Evolutionary conservation across 1,140 invertebrate species (phyloP).

Genomic region (Drosophila bifasciata): DNA sequence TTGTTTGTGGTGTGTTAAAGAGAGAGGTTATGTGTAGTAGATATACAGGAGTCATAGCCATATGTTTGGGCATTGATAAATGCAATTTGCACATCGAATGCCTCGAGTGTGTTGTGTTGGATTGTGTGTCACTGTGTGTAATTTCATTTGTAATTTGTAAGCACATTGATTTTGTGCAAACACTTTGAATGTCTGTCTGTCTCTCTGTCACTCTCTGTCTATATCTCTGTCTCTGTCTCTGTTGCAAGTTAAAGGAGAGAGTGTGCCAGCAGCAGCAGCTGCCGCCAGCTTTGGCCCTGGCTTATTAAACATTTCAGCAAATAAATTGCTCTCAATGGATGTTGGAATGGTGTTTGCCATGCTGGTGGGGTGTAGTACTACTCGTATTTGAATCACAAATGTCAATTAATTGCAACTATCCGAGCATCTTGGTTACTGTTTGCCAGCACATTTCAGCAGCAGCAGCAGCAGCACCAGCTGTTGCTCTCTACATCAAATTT

Average conservation of each 20-base stretch:
- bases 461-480: conserved; percentile 33
- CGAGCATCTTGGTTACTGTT: background rate
- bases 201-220: too few species aligned
- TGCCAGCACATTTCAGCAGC: conserved; percentile 22
- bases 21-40: background rate
- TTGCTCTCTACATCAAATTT: conserved; percentile 2
- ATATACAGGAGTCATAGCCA: background rate
- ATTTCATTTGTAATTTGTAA: conserved; percentile 58
- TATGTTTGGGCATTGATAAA: conserved; percentile 28
- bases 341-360: background rate
- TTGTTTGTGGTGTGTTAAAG: conserved; percentile 8
- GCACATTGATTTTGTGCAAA: conserved; percentile 55
- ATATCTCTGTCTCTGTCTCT: too few species aligned
- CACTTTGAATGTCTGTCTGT: conserved; percentile 18
- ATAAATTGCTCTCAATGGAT: conserved; percentile 37
- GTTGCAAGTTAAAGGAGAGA: too few species aligned
- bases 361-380: too few species aligned
- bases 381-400: conserved; percentile 40
- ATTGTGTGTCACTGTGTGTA: conserved; percentile 9
- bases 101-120: conserved; percentile 1
- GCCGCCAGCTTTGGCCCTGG: conserved; percentile 10
- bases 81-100: conserved; percentile 29
- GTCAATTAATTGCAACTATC: conserved; percentile 55
- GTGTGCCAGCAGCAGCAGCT: conserved; percentile 6
- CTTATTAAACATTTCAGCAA: conserved; percentile 56